Evolutionary conservation across 2,113 vertebrate genomes (phyloP).

Genomic region (Corydoras sp.): DNA sequence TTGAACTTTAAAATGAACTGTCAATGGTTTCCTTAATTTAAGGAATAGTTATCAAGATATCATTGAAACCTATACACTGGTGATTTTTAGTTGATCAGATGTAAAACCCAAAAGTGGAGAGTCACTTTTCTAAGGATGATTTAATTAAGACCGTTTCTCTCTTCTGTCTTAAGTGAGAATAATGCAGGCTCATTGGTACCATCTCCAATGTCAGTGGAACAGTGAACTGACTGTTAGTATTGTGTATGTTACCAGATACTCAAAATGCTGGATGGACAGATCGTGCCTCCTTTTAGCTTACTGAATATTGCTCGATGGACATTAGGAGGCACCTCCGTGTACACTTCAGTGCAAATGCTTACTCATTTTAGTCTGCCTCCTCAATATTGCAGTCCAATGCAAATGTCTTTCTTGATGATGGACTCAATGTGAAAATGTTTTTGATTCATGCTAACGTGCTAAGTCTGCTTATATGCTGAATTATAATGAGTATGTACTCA

Average conservation of each 20-base stretch:
- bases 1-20: neutral
- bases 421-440: conserved; percentile 59
- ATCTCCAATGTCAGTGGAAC: conserved; percentile 1
- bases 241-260: conserved; percentile 59
- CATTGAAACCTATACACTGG: neutral
- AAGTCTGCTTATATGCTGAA: conserved; percentile 65
- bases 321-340: conserved; percentile 55
- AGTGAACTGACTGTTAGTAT: conserved; percentile 6
- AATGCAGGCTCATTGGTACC: neutral
- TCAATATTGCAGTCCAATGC: conserved; percentile 63
- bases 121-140: too few species aligned
- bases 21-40: neutral
- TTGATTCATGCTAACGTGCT: conserved; percentile 66
- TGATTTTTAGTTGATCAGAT: too few species aligned
- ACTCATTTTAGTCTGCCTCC: conserved; percentile 50
- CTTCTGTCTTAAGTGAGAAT: too few species aligned
- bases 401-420: conserved; percentile 59
- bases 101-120: too few species aligned
- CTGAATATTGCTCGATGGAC: conserved; percentile 49
- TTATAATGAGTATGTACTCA: conserved; percentile 68
- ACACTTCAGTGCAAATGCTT: conserved; percentile 45
- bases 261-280: conserved; percentile 60
- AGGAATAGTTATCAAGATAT: conserved; percentile 14
- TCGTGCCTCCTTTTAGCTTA: conserved; percentile 59
- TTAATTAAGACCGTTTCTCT: too few species aligned